phyloP scores from a whole-genome alignment of 2,797 vertebrate genomes.

The Falco biarmicus region DNA sequence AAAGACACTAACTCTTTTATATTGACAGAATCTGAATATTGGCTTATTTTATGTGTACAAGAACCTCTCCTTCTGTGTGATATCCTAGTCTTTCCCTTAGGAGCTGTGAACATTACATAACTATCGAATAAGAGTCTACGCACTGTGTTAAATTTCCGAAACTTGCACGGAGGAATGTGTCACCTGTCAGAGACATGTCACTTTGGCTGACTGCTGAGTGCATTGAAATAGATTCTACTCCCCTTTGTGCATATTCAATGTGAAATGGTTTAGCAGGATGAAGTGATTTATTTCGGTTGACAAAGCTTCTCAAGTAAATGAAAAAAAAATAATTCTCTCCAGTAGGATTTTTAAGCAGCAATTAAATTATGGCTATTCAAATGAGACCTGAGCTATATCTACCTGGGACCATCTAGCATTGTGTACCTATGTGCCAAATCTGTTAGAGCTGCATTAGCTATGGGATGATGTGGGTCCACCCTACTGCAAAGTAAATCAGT shows the following conservation, averaged over 20 bases:
- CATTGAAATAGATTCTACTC: constrained; percentile 45
- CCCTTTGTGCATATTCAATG: not conserved
- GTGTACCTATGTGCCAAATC: not conserved
- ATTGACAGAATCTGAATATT: not conserved
- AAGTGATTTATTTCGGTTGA: constrained; percentile 26
- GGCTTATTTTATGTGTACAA: constrained; percentile 40
- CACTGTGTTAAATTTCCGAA: constrained; percentile 70
- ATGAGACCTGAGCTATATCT: not conserved
- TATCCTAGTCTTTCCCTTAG: constrained; percentile 47
- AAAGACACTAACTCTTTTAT: not conserved
- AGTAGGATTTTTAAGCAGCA: not conserved
- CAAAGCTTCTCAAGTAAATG: not conserved
- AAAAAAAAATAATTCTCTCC: not conserved
- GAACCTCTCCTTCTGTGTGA: constrained; percentile 35
- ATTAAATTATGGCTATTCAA: not conserved
- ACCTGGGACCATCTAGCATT: not conserved
- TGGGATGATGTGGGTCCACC: not conserved
- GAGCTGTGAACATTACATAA: constrained; percentile 69
- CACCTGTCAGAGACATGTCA: constrained; percentile 68
- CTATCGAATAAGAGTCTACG: not conserved
- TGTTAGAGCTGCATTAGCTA: not conserved
- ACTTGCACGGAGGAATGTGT: constrained; percentile 67
- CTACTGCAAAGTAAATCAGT: not conserved
- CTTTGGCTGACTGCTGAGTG: constrained; percentile 63
- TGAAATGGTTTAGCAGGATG: not conserved